Evolutionary conservation across 2,797 vertebrate species (phyloP), one percentile per base, ranked within the genome.

Genomic region (Melanotaenia trifasciata): DNA sequence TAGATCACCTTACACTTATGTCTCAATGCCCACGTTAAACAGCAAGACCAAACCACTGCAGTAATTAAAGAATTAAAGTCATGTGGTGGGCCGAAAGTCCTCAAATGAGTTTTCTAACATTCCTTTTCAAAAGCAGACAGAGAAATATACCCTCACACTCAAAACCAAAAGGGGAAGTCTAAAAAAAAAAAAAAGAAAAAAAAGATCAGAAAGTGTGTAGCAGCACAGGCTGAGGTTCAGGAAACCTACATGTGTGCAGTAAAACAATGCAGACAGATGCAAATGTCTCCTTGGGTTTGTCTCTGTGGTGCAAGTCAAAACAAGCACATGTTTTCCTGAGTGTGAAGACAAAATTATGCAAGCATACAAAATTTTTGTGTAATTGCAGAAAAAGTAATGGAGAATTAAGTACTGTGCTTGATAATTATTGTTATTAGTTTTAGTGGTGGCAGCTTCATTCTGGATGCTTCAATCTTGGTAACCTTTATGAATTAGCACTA

Each of bases 31-130:
- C 57, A 33, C 32, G 32, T 36, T 70, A 43, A 67, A 65, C 64
- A 53, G 60, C 54, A 18, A 61, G 47, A 43, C 56, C 22, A 57
- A 35, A 20, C 32, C 22, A 64, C 14, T 70, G 70, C 70, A 58
- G 67, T 81, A 84, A 90, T 83, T 56, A 68, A 79, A 86, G 74
- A 84, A 90, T 83, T 56, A 68, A 79, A 86, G 74, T 90, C 83
- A 89, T 83, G 72, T 72, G 80, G 85, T 79, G 78, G 64, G 62
- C 68, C 56, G 30, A 36, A 28, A 38, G 14, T 26, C 40, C 35
- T 67, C 8, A 73, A 61, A 78, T 60, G 30, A 86, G 43, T 80
- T 43, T 53, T 56, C 76, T 75, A 30, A 73, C 43, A 30, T 61
- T 82, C 53, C 0, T 3, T 77, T 64, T 69, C 26, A 71, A 65